phyloP scores from a whole-genome alignment of 2,888 invertebrate species.

The Tachina lurida region DNA sequence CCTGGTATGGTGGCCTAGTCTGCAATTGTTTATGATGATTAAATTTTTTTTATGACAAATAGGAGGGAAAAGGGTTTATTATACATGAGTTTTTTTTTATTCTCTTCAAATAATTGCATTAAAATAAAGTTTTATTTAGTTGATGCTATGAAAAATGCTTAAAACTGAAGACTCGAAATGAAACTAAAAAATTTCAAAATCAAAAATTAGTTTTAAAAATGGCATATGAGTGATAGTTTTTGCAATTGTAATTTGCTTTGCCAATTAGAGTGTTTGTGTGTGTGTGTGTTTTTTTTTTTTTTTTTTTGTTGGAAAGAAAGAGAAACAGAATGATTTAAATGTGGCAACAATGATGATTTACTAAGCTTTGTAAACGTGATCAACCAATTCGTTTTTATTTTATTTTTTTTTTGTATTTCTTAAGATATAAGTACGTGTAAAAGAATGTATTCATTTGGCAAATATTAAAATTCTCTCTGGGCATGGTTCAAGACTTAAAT shows the following conservation, averaged over 20 bases:
- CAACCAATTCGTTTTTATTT: constrained; percentile 45
- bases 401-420: background rate
- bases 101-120: constrained; percentile 75
- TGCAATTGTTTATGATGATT: constrained; percentile 76
- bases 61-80: constrained; percentile 76
- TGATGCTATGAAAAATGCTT: constrained; percentile 58
- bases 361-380: constrained; percentile 58
- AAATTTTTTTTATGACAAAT: constrained; percentile 59
- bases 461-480: background rate
- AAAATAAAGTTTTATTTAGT: constrained; percentile 74
- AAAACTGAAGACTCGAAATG: constrained; percentile 12
- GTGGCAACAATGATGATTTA: constrained; percentile 50
- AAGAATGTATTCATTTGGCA: constrained; percentile 57
- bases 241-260: constrained; percentile 10
- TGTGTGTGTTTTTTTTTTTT: background rate
- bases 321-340: background rate
- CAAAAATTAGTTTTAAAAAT: constrained; percentile 33
- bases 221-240: constrained; percentile 65
- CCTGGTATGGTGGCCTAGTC: constrained; percentile 83
- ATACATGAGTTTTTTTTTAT: constrained; percentile 77
- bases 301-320: constrained; percentile 22
- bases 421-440: constrained; percentile 11
- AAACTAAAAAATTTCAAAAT: constrained; percentile 35
- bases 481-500: too few species aligned
- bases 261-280: constrained; percentile 66